These are phyloP conservation scores for Eupithecia centaureata DNA, from an alignment of 2,888 invertebrate genomes.

Conservation along the genomic window DNA sequence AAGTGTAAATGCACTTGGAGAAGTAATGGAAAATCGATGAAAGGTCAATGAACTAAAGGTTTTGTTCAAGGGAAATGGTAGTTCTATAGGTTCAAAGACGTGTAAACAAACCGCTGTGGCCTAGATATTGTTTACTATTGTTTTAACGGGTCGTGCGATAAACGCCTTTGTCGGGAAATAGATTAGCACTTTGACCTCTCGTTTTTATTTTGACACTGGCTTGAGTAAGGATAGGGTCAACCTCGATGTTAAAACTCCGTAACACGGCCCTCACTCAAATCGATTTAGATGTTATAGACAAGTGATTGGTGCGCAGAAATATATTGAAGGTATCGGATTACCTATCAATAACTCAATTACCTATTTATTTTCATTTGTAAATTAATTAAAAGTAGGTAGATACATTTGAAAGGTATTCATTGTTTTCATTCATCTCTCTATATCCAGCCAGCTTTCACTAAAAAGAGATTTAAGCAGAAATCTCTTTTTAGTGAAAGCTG, in stretches of 20 bases:
- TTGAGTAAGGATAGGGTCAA: slow-evolving; percentile 3
- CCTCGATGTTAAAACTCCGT: neutral
- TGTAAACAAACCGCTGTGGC: neutral
- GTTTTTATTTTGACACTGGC: slow-evolving; percentile 2
- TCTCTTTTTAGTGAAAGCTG: neutral
- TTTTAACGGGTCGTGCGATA: neutral
- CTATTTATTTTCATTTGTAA: neutral
- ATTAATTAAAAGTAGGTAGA: too few relatives aligned
- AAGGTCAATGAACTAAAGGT: slow-evolving; percentile 25
- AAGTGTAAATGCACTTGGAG: slow-evolving; percentile 6
- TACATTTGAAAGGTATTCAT: neutral
- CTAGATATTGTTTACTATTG: slow-evolving; percentile 6
- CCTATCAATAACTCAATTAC: too few relatives aligned
- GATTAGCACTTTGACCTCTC: slow-evolving; percentile 7
- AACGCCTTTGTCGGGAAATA: slow-evolving; percentile 1
- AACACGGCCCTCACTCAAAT: neutral
- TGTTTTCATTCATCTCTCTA: neutral
- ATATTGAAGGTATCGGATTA: neutral
- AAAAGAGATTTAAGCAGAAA: too few relatives aligned
- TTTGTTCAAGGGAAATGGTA: neutral
- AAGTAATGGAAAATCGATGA: slow-evolving; percentile 17
- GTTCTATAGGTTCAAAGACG: neutral
- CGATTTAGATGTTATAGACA: neutral
- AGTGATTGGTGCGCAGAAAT: neutral
- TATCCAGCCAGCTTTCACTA: too few relatives aligned